Evolutionary conservation across 2,888 invertebrate genomes (phyloP).

Genomic region (Silvanus unidentatus): DNA sequence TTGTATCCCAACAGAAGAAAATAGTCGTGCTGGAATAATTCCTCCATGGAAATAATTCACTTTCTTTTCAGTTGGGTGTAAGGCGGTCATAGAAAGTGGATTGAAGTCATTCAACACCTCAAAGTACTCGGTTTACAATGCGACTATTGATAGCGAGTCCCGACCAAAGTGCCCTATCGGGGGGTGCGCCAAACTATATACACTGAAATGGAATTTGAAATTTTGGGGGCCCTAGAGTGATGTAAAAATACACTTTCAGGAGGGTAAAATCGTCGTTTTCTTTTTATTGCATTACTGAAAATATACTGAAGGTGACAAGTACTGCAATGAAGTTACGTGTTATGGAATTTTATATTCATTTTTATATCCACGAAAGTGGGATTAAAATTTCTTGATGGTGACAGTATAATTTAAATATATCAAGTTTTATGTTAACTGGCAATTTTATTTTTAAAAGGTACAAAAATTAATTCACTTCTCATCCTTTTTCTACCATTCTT

Average conservation of each 20-base stretch:
- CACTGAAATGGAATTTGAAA: constrained; percentile 48
- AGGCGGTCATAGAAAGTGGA: constrained; percentile 32
- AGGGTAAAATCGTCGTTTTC: constrained; percentile 44
- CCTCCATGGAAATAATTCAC: constrained; percentile 26
- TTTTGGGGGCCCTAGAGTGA: constrained; percentile 47
- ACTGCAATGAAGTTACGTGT: constrained; percentile 44
- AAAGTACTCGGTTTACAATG: constrained; percentile 44
- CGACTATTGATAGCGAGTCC: constrained; percentile 36
- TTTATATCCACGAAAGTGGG: constrained; percentile 44
- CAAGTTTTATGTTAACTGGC: constrained; percentile 30
- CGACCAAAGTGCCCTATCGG: constrained; percentile 36
- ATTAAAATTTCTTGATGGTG: constrained; percentile 45
- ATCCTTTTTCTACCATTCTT: not conserved
- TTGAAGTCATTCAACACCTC: constrained; percentile 43
- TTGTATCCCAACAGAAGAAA: not conserved
- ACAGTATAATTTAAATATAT: constrained; percentile 43
- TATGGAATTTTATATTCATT: constrained; percentile 47
- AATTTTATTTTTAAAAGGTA: constrained; percentile 1
- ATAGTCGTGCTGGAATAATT: too few relatives aligned
- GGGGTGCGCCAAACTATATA: constrained; percentile 25
- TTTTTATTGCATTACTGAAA: constrained; percentile 46
- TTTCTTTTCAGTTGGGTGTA: constrained; percentile 16
- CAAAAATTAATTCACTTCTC: constrained; percentile 3
- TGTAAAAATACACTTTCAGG: constrained; percentile 47
- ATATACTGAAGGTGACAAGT: constrained; percentile 46